A percentile compares a stretch with the other conserved stretches of the same genome.
These are phyloP conservation scores for Plagiodera versicolora DNA, from an alignment of 2,888 invertebrate genomes.

Conservation along the genomic window DNA sequence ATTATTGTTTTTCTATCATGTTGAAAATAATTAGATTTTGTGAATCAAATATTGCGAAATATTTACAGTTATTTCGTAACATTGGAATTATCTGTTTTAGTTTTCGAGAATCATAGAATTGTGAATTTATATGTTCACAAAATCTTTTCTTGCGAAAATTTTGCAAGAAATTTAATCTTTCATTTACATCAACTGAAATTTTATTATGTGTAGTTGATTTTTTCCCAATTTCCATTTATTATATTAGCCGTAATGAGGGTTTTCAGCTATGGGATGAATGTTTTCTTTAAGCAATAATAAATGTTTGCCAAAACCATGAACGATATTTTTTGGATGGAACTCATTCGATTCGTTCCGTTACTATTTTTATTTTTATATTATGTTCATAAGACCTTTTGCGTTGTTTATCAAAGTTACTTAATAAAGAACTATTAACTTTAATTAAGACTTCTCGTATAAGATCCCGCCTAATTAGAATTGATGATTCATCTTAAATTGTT, in stretches of 20 bases:
- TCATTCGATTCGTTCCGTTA: slow-evolving; percentile 27
- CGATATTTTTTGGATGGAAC: slow-evolving; percentile 22
- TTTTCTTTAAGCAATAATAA: slow-evolving; percentile 6
- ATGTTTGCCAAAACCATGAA: slow-evolving; percentile 12
- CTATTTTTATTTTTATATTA: slow-evolving; percentile 31
- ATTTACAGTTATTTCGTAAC: no score
- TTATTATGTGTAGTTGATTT: no score
- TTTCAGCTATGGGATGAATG: background rate
- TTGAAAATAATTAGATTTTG: no score
- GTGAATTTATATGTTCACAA: no score
- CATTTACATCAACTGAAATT: no score
- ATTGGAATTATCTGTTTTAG: no score
- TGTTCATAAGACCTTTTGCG: slow-evolving; percentile 36
- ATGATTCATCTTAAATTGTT: slow-evolving; percentile 40
- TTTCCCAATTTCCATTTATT: no score
- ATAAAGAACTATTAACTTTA: slow-evolving; percentile 47
- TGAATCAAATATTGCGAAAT: no score
- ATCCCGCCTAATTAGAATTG: slow-evolving; percentile 43
- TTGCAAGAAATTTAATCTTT: no score
- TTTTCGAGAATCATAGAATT: no score
- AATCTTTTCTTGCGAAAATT: no score
- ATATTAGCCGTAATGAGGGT: background rate
- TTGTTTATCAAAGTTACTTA: slow-evolving; percentile 41
- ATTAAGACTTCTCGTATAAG: slow-evolving; percentile 44
- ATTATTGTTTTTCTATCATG: no score